These are phyloP conservation scores for Ethmia dodecea DNA, from an alignment of 2,888 invertebrate genomes.

Conservation along the genomic window DNA sequence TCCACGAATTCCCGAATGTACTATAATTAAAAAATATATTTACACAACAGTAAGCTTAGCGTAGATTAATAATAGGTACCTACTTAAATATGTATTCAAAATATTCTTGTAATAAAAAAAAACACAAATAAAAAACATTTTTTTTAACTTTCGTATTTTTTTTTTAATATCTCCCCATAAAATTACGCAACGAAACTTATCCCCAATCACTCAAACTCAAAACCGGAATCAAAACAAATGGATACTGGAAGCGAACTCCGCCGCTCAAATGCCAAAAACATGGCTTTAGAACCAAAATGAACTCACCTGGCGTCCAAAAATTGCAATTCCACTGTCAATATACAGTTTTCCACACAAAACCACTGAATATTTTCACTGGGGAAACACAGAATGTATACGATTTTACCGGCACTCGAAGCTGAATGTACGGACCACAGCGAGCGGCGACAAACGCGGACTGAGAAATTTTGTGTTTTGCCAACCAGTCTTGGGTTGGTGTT, in stretches of 20 bases:
- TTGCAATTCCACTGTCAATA: neutral
- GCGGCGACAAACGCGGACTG: slow-evolving; percentile 27
- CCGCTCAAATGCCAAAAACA: neutral
- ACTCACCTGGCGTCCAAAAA: neutral
- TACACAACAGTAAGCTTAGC: too few species aligned
- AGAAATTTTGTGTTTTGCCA: slow-evolving; percentile 31
- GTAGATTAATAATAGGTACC: too few species aligned
- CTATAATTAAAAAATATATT: too few species aligned
- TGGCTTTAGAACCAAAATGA: neutral
- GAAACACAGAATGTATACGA: slow-evolving; percentile 4
- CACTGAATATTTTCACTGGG: neutral
- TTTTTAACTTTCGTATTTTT: too few species aligned
- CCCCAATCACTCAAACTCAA: slow-evolving; percentile 3
- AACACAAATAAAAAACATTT: too few species aligned
- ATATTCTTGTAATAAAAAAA: too few species aligned
- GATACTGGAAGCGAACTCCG: slow-evolving; percentile 3
- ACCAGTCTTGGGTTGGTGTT: slow-evolving; percentile 23
- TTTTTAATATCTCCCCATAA: neutral
- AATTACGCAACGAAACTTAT: slow-evolving; percentile 10
- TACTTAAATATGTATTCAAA: too few species aligned
- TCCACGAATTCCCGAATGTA: too few species aligned
- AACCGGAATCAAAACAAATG: slow-evolving; percentile 14
- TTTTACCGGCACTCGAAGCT: slow-evolving; percentile 6
- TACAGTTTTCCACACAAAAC: slow-evolving; percentile 2
- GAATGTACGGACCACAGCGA: slow-evolving; percentile 6